phyloP scores from a whole-genome alignment of 2,797 vertebrate species.

The Scolopax bukidnonensis region DNA sequence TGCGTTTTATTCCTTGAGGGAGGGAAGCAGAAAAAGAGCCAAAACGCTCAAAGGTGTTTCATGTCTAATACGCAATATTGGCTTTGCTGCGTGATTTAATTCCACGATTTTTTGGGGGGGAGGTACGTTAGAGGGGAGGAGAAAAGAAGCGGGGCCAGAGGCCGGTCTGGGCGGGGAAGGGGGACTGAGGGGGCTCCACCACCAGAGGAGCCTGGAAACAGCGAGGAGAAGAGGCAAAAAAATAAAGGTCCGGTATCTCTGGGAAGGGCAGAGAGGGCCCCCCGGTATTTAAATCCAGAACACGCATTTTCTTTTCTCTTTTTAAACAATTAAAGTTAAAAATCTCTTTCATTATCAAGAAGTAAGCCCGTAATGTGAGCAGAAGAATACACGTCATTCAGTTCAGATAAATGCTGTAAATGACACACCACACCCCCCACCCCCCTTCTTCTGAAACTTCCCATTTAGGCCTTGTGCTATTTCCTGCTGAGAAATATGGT shows the following conservation, averaged over 20 bases:
- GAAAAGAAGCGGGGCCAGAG: not conserved
- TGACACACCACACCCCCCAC: not conserved
- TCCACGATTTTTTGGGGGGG: not conserved
- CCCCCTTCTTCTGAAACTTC: not conserved
- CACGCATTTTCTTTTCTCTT: not conserved
- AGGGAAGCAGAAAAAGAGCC: not conserved
- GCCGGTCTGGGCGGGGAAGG: too few relatives aligned
- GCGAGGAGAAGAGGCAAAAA: not conserved
- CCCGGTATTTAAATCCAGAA: not conserved
- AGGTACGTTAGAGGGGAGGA: fast-evolving
- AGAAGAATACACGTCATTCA: not conserved
- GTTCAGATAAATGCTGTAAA: not conserved
- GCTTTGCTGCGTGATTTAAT: not conserved
- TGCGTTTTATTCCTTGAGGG: fast-evolving
- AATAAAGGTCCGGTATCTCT: fast-evolving
- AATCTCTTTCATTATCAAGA: not conserved
- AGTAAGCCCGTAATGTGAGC: not conserved
- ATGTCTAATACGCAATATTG: too few relatives aligned
- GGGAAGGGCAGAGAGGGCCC: not conserved
- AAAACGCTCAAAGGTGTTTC: not conserved
- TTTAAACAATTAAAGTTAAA: fast-evolving
- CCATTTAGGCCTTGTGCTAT: fast-evolving
- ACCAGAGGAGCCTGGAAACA: not conserved
- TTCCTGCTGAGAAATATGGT: not conserved
- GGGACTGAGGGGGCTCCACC: fast-evolving